Percentiles rank a stretch among this genome's conserved stretches.
Conservation (phyloP, 2,888 invertebrate species). For the Thyatira batis region DNA sequence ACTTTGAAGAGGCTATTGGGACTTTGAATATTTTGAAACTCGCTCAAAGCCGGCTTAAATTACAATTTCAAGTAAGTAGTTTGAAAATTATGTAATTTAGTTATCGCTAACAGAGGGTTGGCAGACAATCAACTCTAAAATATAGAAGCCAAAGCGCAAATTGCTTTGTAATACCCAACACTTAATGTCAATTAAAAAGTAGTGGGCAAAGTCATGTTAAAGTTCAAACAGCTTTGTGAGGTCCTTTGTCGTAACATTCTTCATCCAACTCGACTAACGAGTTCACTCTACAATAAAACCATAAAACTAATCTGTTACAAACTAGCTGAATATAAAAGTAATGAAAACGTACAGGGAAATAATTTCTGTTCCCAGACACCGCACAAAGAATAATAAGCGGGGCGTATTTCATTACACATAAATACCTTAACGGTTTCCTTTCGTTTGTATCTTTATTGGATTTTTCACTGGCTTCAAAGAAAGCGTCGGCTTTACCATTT, state of each 20-base stretch:
- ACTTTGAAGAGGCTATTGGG: not conserved
- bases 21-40: not conserved
- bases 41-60: not conserved
- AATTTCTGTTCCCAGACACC: not conserved
- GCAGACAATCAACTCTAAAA: no score
- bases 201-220: conserved; percentile 6
- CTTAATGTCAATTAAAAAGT: not conserved
- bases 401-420: not conserved
- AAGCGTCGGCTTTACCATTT: not conserved
- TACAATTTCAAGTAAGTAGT: not conserved
- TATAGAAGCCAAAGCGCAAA: not conserved
- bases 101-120: no score
- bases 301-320: conserved; percentile 1
- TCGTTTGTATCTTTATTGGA: not conserved
- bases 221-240: conserved; percentile 9
- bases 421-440: not conserved
- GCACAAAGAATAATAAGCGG: not conserved
- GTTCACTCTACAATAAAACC: conserved; percentile 16
- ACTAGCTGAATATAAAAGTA: not conserved
- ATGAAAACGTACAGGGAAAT: not conserved
- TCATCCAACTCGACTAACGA: conserved; percentile 19
- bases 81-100: no score
- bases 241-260: conserved; percentile 12
- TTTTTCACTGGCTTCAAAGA: not conserved
- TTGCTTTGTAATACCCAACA: no score